Evolutionary conservation across 64 coral and sea anemone species (phyloP).

Genomic region (Catalaphyllia jardinei): DNA sequence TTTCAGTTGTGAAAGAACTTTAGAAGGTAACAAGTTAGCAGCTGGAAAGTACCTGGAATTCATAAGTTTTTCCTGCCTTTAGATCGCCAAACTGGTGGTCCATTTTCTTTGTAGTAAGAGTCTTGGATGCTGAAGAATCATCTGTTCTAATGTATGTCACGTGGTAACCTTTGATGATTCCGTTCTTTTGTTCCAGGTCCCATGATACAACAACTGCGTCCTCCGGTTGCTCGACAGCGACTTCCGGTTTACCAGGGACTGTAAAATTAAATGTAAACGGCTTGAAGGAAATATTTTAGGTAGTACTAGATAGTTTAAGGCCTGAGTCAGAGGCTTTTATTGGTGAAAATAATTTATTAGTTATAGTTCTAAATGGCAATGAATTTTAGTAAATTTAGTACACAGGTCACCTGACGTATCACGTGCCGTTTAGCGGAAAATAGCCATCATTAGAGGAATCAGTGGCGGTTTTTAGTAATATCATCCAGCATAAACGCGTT

Average conservation of each 20-base stretch:
- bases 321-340: too few relatives aligned
- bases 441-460: too few relatives aligned
- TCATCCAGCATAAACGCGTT: too few relatives aligned
- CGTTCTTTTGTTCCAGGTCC: conserved; percentile 30
- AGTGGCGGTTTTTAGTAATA: too few relatives aligned
- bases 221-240: not conserved
- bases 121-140: not conserved
- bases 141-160: not conserved
- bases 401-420: too few relatives aligned
- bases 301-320: too few relatives aligned
- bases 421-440: too few relatives aligned
- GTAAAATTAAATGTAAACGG: not conserved
- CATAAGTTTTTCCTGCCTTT: not conserved
- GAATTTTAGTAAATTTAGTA: too few relatives aligned
- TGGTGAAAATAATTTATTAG: too few relatives aligned
- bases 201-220: conserved; percentile 11
- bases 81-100: not conserved
- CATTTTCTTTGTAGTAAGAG: not conserved
- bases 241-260: conserved; percentile 48
- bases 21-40: too few relatives aligned
- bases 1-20: too few relatives aligned
- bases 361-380: too few relatives aligned
- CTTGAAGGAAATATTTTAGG: not conserved
- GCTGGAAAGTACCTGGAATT: not conserved
- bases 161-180: conserved; percentile 5